A percentile compares a stretch with the other conserved stretches of the same genome.
Conservation (phyloP, 1,140 invertebrate species). For the Drosophila kanapiae region DNA sequence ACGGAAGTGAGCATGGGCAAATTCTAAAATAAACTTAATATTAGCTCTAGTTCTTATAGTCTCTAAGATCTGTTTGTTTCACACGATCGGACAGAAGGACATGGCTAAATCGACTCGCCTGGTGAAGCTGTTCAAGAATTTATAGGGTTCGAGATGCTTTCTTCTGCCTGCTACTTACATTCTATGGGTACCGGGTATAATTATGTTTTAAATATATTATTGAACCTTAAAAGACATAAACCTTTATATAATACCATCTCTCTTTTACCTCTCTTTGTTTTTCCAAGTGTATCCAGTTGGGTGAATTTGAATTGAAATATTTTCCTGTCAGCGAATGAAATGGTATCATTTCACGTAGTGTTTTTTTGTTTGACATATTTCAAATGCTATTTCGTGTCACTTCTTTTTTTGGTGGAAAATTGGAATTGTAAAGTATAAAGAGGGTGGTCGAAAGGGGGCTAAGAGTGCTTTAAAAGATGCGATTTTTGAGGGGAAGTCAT, state of each 20-base stretch:
- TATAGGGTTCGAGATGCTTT: too few relatives aligned
- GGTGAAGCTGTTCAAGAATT: too few relatives aligned
- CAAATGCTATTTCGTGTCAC: constrained; percentile 41
- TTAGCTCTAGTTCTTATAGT: too few relatives aligned
- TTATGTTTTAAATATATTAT: too few relatives aligned
- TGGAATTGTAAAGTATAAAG: constrained; percentile 2
- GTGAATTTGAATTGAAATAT: constrained; percentile 49
- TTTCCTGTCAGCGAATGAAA: constrained; percentile 6
- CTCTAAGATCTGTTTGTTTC: too few relatives aligned
- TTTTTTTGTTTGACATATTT: constrained; percentile 75
- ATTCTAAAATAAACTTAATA: too few relatives aligned
- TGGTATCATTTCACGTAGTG: constrained; percentile 39
- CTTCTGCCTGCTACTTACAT: too few relatives aligned
- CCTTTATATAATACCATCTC: neutral
- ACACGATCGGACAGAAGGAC: too few relatives aligned
- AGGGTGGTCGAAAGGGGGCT: too few relatives aligned
- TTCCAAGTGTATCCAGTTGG: neutral
- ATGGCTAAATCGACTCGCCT: too few relatives aligned
- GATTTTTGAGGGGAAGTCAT: neutral
- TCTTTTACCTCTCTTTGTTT: neutral
- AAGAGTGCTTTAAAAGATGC: neutral
- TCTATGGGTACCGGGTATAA: too few relatives aligned
- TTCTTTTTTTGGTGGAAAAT: neutral
- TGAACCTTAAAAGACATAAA: neutral
- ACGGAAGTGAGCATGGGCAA: too few relatives aligned